phyloP scores from a whole-genome alignment of 2,888 invertebrate species.

The Pherbina coryleti region DNA sequence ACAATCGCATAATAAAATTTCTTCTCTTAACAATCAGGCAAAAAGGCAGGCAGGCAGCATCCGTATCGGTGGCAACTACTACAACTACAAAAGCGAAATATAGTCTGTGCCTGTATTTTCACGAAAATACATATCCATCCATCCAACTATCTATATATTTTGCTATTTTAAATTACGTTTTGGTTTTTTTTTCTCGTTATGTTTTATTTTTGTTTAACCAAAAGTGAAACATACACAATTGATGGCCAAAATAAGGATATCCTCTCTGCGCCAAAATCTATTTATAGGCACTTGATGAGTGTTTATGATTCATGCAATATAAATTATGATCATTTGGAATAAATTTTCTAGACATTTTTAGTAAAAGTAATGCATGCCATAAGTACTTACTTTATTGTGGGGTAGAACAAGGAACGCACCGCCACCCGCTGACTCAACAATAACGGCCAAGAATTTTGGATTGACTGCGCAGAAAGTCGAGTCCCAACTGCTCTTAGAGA shows the following conservation, averaged over 20 bases:
- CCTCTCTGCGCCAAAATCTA: conserved; percentile 16
- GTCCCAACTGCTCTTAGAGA: conserved; percentile 98
- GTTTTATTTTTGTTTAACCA: conserved; percentile 10
- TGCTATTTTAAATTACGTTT: conserved; percentile 28
- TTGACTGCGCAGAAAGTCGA: conserved; percentile 98
- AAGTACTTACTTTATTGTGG: conserved; percentile 83
- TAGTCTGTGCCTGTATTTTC: too few species aligned
- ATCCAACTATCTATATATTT: not conserved
- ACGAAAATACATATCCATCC: not conserved
- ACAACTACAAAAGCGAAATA: not conserved
- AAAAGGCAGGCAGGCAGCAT: not conserved
- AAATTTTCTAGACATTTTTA: not conserved
- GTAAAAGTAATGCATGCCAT: not conserved
- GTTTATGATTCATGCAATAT: not conserved
- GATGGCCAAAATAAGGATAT: conserved; percentile 39
- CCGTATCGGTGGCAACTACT: not conserved
- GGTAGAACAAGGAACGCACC: conserved; percentile 96
- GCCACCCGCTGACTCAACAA: conserved; percentile 96
- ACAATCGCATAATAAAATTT: conserved; percentile 8
- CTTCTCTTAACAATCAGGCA: too few species aligned
- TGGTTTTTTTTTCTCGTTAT: not conserved
- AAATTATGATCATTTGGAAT: not conserved
- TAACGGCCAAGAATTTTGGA: conserved; percentile 96
- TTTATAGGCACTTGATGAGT: not conserved
- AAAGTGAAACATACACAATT: conserved; percentile 18